phyloP scores from a whole-genome alignment of 2,113 vertebrate genomes.

The Lepidiolamprologus cunningtoni region DNA sequence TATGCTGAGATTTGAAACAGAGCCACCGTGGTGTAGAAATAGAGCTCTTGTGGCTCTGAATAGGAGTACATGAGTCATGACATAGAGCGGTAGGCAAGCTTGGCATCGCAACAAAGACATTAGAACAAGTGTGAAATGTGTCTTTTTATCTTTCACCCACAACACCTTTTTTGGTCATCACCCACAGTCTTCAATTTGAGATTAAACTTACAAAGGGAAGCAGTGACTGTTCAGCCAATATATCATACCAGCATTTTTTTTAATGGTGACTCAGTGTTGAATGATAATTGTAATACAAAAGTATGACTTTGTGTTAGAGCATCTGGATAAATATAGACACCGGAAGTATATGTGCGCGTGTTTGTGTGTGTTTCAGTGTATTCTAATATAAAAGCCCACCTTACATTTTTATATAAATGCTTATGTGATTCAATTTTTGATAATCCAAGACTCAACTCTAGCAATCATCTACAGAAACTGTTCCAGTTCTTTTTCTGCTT shows the following conservation, averaged over 20 bases:
- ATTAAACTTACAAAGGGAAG: constrained; percentile 9
- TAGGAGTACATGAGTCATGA: constrained; percentile 50
- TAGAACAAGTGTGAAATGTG: constrained; percentile 5
- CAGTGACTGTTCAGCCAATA: constrained; percentile 18
- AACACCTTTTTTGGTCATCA: constrained; percentile 13
- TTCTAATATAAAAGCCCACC: neutral
- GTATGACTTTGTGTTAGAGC: neutral
- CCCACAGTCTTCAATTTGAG: constrained; percentile 9
- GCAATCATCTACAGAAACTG: neutral
- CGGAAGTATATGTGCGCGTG: neutral
- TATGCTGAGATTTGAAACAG: neutral
- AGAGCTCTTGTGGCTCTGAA: constrained; percentile 1
- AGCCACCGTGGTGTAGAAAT: neutral
- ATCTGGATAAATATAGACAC: neutral
- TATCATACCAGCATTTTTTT: neutral
- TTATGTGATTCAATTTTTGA: neutral
- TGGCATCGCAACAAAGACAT: constrained; percentile 46
- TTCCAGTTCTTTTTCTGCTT: neutral
- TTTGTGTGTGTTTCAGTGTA: neutral
- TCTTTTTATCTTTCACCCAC: constrained; percentile 48
- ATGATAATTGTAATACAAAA: neutral
- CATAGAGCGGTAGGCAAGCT: constrained; percentile 32
- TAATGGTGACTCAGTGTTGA: neutral
- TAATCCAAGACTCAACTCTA: neutral
- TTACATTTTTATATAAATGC: neutral